Percentiles rank a stretch among this genome's conserved stretches.
phyloP scores from a whole-genome alignment of 2,888 invertebrate genomes.

The Xanthia icteritia region DNA sequence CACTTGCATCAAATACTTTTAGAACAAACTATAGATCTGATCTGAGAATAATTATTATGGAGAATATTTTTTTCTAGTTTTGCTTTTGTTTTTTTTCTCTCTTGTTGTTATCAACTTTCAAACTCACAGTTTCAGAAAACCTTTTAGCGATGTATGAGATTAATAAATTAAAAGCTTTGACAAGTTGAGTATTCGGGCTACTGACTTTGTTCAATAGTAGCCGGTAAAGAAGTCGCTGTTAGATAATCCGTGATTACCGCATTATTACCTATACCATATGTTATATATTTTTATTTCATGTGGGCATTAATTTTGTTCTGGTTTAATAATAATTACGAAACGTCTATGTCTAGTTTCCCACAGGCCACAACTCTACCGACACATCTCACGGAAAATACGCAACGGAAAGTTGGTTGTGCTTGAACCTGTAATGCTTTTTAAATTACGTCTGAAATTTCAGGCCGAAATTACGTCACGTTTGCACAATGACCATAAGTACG shows the following conservation, averaged over 20 bases:
- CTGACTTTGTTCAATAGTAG: background rate
- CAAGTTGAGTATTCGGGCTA: background rate
- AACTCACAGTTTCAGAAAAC: background rate
- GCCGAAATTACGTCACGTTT: background rate
- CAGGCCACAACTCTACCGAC: background rate
- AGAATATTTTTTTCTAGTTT: background rate
- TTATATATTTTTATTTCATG: background rate
- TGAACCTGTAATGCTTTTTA: background rate
- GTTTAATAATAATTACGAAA: background rate
- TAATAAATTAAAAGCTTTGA: background rate
- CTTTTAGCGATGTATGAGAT: background rate
- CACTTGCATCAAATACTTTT: background rate
- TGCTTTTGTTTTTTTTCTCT: background rate
- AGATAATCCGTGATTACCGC: background rate
- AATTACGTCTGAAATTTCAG: background rate
- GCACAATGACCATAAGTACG: background rate
- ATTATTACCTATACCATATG: background rate
- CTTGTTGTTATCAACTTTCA: background rate
- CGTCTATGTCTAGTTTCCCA: background rate
- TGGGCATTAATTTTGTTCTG: background rate
- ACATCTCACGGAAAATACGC: background rate
- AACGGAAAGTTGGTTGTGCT: background rate
- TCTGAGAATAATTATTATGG: too few species aligned
- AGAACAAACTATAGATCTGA: background rate
- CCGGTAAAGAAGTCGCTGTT: background rate